Evolutionary conservation across 1,140 invertebrate genomes (phyloP), one percentile per base, ranked within the genome.

Genomic region (Trichogramma pretiosum): DNA sequence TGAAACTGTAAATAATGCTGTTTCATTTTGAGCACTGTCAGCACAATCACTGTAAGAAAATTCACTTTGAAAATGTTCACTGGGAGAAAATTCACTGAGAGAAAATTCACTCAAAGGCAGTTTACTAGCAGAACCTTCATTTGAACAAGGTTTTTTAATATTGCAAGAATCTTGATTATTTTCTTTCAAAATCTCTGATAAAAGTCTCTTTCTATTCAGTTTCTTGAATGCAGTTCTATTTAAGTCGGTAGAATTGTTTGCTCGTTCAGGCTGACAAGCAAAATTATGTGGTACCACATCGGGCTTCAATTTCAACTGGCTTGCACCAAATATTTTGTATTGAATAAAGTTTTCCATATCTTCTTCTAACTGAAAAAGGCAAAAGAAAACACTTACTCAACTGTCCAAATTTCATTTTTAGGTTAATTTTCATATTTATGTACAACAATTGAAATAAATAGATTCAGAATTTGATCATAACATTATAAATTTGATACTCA

Each of bases 401-500:
- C 13, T 28, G 26, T 28, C 26, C 26, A 28, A 17, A 34, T 34
- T 34, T 34, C 32, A 34, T 34, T 11, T 4, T n/a, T 34, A 34
- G 32, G n/a, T n/a, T n/a, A 34, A 5, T n/a, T 16, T 34, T 34
- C n/a, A 34, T 11, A 8, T 34, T 11, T 16, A 34, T 8, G 13
- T 34, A n/a, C 16, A 34, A n/a, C 13, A 16, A 16, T 34, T 34
- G 16, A n/a, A 34, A 34, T 34, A 34, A 16, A 34, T 34, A 16
- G 13, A 38, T 11, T 46, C 45, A 14, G 37, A 24, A 28, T 38
- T 46, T 28, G 36, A 5, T 23, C 26, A 23, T 18, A 45, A 34
- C n/a, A 11, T 36, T 34, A 2, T 41, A 41, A 41, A 26, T 41
- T 41, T 41, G 26, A 14, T 41, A 49, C 48, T 50, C 45, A 50